Conservation (phyloP, 2,797 vertebrate genomes). For the Pipistrellus kuhlii region DNA sequence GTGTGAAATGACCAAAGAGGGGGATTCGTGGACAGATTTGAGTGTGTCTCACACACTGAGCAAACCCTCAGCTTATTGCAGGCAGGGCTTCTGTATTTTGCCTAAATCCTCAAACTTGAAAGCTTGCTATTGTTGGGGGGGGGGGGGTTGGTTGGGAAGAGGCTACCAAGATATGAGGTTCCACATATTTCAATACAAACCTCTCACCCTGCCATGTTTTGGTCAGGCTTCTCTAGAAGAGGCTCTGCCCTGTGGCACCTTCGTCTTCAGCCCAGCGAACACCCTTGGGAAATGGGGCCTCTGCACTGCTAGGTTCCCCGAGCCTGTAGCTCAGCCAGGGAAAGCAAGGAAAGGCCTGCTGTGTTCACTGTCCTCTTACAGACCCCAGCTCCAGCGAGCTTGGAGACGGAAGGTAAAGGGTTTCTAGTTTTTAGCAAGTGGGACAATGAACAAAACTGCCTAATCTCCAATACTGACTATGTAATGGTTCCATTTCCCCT, state of each 20-base stretch:
- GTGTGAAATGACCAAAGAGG: not conserved
- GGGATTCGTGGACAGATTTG: not conserved
- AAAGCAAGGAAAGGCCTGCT: not conserved
- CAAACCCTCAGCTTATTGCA: not conserved
- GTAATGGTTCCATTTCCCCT: conserved; percentile 27
- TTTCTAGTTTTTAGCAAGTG: conserved; percentile 41
- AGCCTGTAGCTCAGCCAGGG: not conserved
- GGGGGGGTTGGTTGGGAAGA: too few species aligned
- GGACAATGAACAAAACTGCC: conserved; percentile 15
- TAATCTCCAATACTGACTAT: not conserved
- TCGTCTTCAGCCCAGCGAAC: not conserved
- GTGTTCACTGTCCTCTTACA: not conserved
- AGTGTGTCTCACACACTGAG: not conserved
- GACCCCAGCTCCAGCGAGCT: not conserved
- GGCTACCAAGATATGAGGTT: conserved; percentile 7
- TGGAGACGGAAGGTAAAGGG: not conserved
- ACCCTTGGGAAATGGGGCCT: conserved; percentile 6
- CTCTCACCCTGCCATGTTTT: conserved; percentile 6
- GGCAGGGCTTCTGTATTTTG: not conserved
- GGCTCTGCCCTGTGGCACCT: not conserved
- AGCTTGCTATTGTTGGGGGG: not conserved
- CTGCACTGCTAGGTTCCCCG: not conserved
- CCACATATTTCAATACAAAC: conserved; percentile 54
- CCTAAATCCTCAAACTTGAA: conserved; percentile 58
- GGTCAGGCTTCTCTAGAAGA: not conserved